These are phyloP conservation scores for Cheilosia impressa DNA, from an alignment of 2,888 invertebrate genomes.

Conservation along the genomic window DNA sequence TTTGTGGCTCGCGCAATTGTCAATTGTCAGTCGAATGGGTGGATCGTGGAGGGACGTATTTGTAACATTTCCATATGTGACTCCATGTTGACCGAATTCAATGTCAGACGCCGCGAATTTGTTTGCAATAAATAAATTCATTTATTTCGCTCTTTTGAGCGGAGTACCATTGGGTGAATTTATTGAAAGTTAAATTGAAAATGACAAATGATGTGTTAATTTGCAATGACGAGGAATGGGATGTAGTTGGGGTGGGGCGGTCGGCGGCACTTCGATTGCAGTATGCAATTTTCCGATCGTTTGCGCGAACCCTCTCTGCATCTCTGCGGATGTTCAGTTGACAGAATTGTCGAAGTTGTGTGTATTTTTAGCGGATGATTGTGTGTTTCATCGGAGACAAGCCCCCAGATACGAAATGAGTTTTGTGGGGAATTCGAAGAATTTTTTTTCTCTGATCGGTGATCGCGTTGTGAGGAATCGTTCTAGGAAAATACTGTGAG, in stretches of 20 bases:
- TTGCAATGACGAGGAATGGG: constrained; percentile 27
- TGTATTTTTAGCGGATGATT: constrained; percentile 52
- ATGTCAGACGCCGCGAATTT: constrained; percentile 43
- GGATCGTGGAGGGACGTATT: constrained; percentile 53
- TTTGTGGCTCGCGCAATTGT: constrained; percentile 40
- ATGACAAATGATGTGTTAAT: constrained; percentile 74
- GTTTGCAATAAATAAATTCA: constrained; percentile 36
- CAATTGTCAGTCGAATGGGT: constrained; percentile 48
- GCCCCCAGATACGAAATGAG: constrained; percentile 47
- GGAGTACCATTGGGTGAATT: constrained; percentile 28
- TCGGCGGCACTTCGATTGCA: not conserved
- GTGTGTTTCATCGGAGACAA: constrained; percentile 25
- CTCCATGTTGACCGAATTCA: constrained; percentile 36
- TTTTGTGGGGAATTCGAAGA: constrained; percentile 7
- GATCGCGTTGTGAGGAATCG: not conserved
- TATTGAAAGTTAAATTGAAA: constrained; percentile 66
- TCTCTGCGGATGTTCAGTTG: constrained; percentile 34
- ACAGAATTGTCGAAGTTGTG: constrained; percentile 41
- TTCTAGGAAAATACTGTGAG: not conserved
- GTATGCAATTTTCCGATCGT: constrained; percentile 13
- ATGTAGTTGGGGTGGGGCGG: not conserved
- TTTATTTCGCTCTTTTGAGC: not conserved
- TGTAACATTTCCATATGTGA: constrained; percentile 41
- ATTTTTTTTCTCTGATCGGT: not conserved
- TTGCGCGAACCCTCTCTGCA: constrained; percentile 7